Conservation (phyloP, 1,140 invertebrate genomes). For the Marisa cornuarietis region DNA sequence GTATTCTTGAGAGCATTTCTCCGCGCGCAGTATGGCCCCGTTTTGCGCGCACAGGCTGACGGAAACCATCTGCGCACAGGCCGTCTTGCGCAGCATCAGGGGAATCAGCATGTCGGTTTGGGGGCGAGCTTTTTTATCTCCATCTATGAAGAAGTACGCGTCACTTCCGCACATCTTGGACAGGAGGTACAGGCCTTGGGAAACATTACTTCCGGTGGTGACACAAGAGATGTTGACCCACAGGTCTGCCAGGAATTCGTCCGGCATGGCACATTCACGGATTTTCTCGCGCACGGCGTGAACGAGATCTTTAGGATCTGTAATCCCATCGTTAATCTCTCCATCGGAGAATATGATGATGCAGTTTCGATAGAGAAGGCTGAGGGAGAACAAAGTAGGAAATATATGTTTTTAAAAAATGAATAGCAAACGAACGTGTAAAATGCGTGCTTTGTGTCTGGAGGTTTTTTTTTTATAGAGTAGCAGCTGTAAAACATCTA, state of each 20-base stretch:
- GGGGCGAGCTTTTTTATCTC: slow-evolving; percentile 28
- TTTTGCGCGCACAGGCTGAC: slow-evolving; percentile 31
- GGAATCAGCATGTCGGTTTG: slow-evolving; percentile 50
- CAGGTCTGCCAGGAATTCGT: slow-evolving; percentile 43
- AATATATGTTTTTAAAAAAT: too few relatives aligned
- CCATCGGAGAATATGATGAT: slow-evolving; percentile 56
- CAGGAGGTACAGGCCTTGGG: slow-evolving; percentile 43
- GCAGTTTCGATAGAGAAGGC: slow-evolving; percentile 39
- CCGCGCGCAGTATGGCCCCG: slow-evolving; percentile 35
- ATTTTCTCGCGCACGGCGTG: slow-evolving; percentile 48
- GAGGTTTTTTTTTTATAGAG: too few relatives aligned
- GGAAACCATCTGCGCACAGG: slow-evolving; percentile 52
- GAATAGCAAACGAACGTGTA: too few relatives aligned
- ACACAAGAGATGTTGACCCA: slow-evolving; percentile 52
- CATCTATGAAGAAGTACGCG: slow-evolving; percentile 50
- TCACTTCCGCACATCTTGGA: slow-evolving; percentile 55
- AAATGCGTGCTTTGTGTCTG: too few relatives aligned
- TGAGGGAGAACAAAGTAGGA: slow-evolving; percentile 20
- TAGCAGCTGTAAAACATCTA: too few relatives aligned
- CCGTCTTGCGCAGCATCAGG: slow-evolving; percentile 48
- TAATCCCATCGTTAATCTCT: slow-evolving; percentile 50
- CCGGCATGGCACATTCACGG: slow-evolving; percentile 30
- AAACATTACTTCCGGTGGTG: slow-evolving; percentile 45
- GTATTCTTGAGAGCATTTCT: slow-evolving; percentile 43
- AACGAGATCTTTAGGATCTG: slow-evolving; percentile 39